These are phyloP conservation scores for Atethmia centrago DNA, from an alignment of 2,888 invertebrate species.

Conservation along the genomic window DNA sequence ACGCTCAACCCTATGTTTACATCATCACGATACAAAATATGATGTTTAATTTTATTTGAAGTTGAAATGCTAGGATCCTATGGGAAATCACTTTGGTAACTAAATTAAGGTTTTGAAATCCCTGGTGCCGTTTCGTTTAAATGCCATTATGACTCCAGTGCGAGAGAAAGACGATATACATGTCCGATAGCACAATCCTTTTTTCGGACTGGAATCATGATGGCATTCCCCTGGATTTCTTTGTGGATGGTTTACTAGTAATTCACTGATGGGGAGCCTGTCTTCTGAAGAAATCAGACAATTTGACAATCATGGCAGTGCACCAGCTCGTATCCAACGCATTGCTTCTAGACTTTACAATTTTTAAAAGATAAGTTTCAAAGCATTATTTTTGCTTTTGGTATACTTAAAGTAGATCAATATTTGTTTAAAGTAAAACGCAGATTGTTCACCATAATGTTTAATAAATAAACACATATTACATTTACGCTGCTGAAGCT, in stretches of 20 bases:
- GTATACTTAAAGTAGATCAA: too few species aligned
- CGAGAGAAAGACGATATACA: too few species aligned
- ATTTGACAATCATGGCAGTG: not conserved
- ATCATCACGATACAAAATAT: constrained; percentile 32
- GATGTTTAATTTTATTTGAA: constrained; percentile 17
- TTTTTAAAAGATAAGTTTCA: not conserved
- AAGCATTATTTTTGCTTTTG: not conserved
- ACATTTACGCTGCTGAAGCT: constrained; percentile 85
- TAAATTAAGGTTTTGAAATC: not conserved
- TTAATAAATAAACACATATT: constrained; percentile 87
- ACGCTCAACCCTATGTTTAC: constrained; percentile 64
- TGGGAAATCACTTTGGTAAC: not conserved
- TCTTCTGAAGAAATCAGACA: not conserved
- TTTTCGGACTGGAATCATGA: too few species aligned
- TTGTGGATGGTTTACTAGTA: not conserved
- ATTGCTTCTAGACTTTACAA: not conserved
- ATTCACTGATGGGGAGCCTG: not conserved
- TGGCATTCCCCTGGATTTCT: too few species aligned
- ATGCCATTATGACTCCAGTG: too few species aligned
- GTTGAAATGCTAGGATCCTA: not conserved
- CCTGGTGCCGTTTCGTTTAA: too few species aligned
- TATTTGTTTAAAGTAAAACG: constrained; percentile 1
- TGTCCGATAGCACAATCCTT: too few species aligned
- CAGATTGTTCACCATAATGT: constrained; percentile 76
- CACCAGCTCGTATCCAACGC: not conserved